Evolutionary conservation across 2,888 invertebrate species (phyloP).

Genomic region (Resseliella maxima): DNA sequence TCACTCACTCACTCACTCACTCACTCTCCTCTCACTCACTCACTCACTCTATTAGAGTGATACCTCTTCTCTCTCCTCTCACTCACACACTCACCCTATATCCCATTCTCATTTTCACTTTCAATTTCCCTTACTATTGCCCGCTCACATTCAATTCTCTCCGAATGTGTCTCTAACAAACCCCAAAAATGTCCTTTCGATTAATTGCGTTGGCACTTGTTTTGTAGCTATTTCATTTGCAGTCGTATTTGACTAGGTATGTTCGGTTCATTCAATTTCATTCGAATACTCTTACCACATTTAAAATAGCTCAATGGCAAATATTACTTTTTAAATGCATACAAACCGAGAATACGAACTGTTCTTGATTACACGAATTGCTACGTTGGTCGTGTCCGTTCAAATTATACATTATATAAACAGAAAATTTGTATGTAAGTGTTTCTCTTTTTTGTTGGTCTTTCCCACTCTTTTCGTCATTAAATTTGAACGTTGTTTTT

Average conservation of each 20-base stretch:
- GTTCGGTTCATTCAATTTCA: background rate
- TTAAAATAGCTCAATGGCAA: background rate
- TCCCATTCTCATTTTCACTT: no score
- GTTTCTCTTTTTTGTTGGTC: background rate
- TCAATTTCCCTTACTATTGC: no score
- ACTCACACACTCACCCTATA: no score
- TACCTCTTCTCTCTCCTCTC: no score
- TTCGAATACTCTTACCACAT: background rate
- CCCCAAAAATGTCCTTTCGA: slow-evolving; percentile 1
- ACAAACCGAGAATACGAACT: background rate
- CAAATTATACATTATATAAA: no score
- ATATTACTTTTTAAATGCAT: background rate
- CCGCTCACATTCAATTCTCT: no score
- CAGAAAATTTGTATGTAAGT: background rate
- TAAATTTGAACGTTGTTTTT: background rate
- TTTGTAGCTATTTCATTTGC: background rate
- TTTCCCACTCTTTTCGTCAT: background rate
- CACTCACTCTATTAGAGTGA: no score
- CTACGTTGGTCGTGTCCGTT: background rate
- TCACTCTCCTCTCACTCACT: no score
- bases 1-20: no score
- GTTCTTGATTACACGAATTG: background rate
- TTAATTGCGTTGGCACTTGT: slow-evolving; percentile 16
- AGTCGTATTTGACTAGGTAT: background rate
- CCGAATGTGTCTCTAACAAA: background rate